Evolutionary conservation across 2,113 vertebrate genomes (phyloP), one percentile per base, ranked within the genome.

Genomic region (Apus apus): DNA sequence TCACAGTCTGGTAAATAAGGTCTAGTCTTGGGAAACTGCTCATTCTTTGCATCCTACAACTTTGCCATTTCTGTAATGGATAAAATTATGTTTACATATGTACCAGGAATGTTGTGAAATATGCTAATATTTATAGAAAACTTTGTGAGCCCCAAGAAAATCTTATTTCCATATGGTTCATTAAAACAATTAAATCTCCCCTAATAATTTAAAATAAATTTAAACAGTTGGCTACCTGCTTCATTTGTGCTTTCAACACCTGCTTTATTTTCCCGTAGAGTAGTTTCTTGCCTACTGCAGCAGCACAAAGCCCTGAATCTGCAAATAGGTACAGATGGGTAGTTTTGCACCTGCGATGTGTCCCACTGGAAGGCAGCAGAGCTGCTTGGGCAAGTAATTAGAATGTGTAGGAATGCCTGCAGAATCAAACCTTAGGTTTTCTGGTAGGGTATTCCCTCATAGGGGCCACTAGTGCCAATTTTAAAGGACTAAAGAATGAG

Each of bases 261-360:
- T 14, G 2, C 50, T 93, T 85, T 66, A 70, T 84, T 91, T 82
- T 83, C 76, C 46, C 34, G 46, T 23, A 4, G 46, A 45, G 93
- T 34, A 40, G 40, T n/a, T 91, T 93, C 30, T 64, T 71, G 78
- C 62, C 81, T 82, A 13, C 43, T 3, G n/a, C 85, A 89, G 30
- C 6, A 70, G 46, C 67, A 76, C 34, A 29, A 82, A 91, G 51
- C 70, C 78, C 91, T 96, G 93, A 96, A 76, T 93, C 77, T 91
- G 87, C 94, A 95, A 78, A 92, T 85, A 40, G 0, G 0, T 57
- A 61, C 58, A 93, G 91, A 90, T 72, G 92, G 87, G 81, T 62
- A 87, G 84, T 82, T 81, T 32, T 76, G 62, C 70, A 85, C 91
- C 77, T 85, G 65, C 0, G 5, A 79, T 74, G 53, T 0, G 1